Conservation (phyloP, 2,113 vertebrate genomes). For the Lipophrys pholis region DNA sequence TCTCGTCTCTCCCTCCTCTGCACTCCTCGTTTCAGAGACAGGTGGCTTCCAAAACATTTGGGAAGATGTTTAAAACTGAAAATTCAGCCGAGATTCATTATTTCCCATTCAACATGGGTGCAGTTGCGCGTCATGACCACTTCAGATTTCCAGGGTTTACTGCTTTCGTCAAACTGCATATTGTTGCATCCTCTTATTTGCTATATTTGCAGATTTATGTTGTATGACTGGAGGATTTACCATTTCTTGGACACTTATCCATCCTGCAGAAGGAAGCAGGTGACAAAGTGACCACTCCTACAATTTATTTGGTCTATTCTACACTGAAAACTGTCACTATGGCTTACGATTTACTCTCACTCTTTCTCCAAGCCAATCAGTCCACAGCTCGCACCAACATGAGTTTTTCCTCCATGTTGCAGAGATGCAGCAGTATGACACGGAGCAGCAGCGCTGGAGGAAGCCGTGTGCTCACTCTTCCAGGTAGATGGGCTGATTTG, state of each 20-base stretch:
- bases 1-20: slow-evolving; percentile 18
- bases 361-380: neutral
- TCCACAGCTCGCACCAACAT: neutral
- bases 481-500: slow-evolving; percentile 75
- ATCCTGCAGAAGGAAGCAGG: slow-evolving; percentile 32
- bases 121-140: neutral
- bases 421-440: slow-evolving; percentile 44
- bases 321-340: no score
- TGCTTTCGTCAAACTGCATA: no score
- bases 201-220: no score
- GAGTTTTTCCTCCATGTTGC: slow-evolving; percentile 26
- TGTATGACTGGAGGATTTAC: neutral
- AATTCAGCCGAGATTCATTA: neutral
- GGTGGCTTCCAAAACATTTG: neutral
- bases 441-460: slow-evolving; percentile 54
- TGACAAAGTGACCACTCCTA: slow-evolving; percentile 18
- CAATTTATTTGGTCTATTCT: no score
- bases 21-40: slow-evolving; percentile 22
- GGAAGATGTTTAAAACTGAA: slow-evolving; percentile 1
- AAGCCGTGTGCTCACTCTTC: slow-evolving; percentile 72
- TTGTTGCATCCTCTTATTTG: neutral
- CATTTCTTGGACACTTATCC: slow-evolving; percentile 3
- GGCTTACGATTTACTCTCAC: no score
- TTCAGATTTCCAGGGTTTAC: neutral
- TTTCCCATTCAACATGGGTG: neutral